Evolutionary conservation across 1,140 invertebrate species (phyloP), one percentile per base, ranked within the genome.

Genomic region (Choristoneura fumiferana): DNA sequence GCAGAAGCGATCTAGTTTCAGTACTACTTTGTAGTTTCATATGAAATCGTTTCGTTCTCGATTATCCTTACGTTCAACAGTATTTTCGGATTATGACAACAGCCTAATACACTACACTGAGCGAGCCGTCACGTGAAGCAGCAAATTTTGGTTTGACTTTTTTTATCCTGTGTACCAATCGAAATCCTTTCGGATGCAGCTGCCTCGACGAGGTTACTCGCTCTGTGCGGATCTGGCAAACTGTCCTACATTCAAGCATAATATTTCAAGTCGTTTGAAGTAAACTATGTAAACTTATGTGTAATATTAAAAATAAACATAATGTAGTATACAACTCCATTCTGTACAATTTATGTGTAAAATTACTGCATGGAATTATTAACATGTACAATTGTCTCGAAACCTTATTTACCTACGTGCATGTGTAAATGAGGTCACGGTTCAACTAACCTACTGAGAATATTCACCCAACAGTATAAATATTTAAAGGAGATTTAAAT

Each of bases 231-330:
- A 49, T 49, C 22, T 49, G 22, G 22, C 43, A n/a, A n/a, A n/a
- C n/a, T n/a, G 9, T 8, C 6, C 18, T 49, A 49, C 12, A 49
- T 49, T 29, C 22, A 29, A n/a, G 22, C 22, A 29, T 29, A 29
- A 49, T 49, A 49, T 49, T 22, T 17, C 6, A 29, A 3, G 6
- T 49, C 12, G 43, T 49, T 49, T 49, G 43, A 5, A 49, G 43
- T 13, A 4, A 49, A 49, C 43, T 49, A 49, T 49, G 29, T 49
- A 49, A 17, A 29, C 33, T 34, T 17, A 12, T 49, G 43, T 54
- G 35, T 35, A 37, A 35, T 1, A 35, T 54, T 54, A 10, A 35
- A 54, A 33, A 54, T 36, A 54, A 54, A 54, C 14, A 35, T 54
- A 39, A 35, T 54, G 17, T 49, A 22, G 6, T 29, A 29, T 29